Percentiles rank a stretch among this genome's conserved stretches.
Conservation (phyloP, 2,888 invertebrate species). For the Parascotia fuliginaria region DNA sequence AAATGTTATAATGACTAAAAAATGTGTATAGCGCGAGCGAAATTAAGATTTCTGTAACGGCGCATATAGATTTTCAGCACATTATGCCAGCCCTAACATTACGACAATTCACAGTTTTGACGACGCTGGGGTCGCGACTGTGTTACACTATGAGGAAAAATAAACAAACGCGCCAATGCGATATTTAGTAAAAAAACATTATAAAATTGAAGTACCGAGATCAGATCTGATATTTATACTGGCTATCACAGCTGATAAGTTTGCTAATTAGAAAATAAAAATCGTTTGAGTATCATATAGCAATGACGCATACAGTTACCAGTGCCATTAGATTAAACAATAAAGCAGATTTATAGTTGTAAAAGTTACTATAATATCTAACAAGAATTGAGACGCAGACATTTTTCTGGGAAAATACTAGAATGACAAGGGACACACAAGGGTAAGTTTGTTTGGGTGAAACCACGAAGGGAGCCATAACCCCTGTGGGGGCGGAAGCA, state of each 20-base stretch:
- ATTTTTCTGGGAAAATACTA: slow-evolving; percentile 44
- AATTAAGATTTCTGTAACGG: slow-evolving; percentile 9
- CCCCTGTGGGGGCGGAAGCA: slow-evolving; percentile 38
- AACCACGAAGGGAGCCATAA: slow-evolving; percentile 39
- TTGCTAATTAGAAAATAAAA: slow-evolving; percentile 13
- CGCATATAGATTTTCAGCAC: slow-evolving; percentile 19
- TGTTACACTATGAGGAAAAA: slow-evolving; percentile 39
- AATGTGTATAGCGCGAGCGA: slow-evolving; percentile 14
- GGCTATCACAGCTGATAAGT: slow-evolving; percentile 19
- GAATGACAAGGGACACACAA: slow-evolving; percentile 37
- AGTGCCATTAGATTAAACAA: background rate
- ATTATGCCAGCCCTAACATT: slow-evolving; percentile 48
- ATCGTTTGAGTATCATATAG: background rate
- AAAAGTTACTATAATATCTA: slow-evolving; percentile 27
- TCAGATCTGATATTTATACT: slow-evolving; percentile 26
- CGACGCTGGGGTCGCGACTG: slow-evolving; percentile 50
- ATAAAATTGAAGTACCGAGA: slow-evolving; percentile 3
- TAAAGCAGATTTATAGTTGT: slow-evolving; percentile 7
- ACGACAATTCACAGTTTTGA: slow-evolving; percentile 48
- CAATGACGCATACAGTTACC: background rate
- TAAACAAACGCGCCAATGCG: slow-evolving; percentile 42
- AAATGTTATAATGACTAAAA: slow-evolving; percentile 22
- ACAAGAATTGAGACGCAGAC: slow-evolving; percentile 20
- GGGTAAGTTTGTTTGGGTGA: slow-evolving; percentile 61
- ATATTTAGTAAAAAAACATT: slow-evolving; percentile 35